Evolutionary conservation across 2,113 vertebrate genomes (phyloP).

Genomic region (Gymnobelideus leadbeateri): DNA sequence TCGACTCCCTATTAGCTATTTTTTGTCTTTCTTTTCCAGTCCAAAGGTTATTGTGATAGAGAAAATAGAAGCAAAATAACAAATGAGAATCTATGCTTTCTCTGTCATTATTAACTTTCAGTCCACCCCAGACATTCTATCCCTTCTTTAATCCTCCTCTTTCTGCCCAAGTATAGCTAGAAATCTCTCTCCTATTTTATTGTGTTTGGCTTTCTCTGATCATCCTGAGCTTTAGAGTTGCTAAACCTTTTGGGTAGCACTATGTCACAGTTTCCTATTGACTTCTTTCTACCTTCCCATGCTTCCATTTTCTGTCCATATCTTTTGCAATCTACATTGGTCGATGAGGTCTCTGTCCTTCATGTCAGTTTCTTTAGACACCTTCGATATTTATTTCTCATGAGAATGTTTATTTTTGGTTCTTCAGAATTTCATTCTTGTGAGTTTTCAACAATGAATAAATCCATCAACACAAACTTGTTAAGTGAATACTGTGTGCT

Average conservation of each 20-base stretch:
- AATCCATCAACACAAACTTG: background rate
- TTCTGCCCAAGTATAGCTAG: background rate
- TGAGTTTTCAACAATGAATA: background rate
- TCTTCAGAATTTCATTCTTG: background rate
- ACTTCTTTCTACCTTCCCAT: background rate
- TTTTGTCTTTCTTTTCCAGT: background rate
- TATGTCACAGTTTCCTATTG: background rate
- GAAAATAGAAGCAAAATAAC: background rate
- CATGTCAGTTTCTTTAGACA: background rate
- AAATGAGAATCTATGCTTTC: background rate
- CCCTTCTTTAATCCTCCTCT: background rate
- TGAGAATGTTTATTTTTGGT: background rate
- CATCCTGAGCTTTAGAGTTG: background rate
- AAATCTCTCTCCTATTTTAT: background rate
- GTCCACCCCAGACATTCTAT: background rate
- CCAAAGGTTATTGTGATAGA: background rate
- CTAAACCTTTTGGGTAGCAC: background rate
- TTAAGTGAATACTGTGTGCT: background rate
- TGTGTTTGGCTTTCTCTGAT: background rate
- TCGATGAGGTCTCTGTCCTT: background rate
- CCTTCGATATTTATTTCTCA: background rate
- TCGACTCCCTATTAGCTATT: background rate
- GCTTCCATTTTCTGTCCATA: background rate
- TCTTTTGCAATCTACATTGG: background rate
- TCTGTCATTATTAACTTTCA: background rate